A percentile compares a stretch with the other conserved stretches of the same genome.
These are phyloP conservation scores for Bujurquina vittata DNA, from an alignment of 2,113 vertebrate genomes.

Conservation along the genomic window DNA sequence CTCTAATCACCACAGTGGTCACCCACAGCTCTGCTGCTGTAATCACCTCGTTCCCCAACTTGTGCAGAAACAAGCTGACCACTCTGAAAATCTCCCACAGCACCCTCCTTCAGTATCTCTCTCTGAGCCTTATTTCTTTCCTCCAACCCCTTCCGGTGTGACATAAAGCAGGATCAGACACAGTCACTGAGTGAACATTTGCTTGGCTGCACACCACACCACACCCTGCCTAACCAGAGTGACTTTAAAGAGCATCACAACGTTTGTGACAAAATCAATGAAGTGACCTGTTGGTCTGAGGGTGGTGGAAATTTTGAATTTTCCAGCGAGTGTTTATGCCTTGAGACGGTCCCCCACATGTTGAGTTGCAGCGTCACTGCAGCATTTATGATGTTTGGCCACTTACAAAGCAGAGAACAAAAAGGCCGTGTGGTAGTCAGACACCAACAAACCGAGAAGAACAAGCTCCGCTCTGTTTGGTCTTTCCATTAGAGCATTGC, in stretches of 20 bases:
- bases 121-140: not conserved
- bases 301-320: conserved; percentile 34
- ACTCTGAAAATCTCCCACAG: conserved; percentile 19
- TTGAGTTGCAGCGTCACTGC: conserved; percentile 36
- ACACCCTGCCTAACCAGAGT: not conserved
- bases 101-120: not conserved
- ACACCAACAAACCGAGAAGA: conserved; percentile 16
- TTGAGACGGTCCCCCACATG: conserved; percentile 15
- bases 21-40: conserved; percentile 37
- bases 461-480: conserved; percentile 54
- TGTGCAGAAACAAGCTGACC: conserved; percentile 14
- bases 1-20: conserved; percentile 35
- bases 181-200: conserved; percentile 40
- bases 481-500: conserved; percentile 54
- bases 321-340: conserved; percentile 41
- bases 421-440: conserved; percentile 15
- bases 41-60: conserved; percentile 40
- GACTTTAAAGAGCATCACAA: conserved; percentile 40
- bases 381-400: conserved; percentile 45
- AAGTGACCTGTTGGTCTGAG: conserved; percentile 5
- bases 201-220: conserved; percentile 33
- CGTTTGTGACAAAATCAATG: conserved; percentile 16
- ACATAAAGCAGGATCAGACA: conserved; percentile 23
- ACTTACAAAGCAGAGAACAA: conserved; percentile 36
- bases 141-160: not conserved